These are phyloP conservation scores for Allacma fusca DNA, from an alignment of 2,888 invertebrate genomes.

Conservation along the genomic window DNA sequence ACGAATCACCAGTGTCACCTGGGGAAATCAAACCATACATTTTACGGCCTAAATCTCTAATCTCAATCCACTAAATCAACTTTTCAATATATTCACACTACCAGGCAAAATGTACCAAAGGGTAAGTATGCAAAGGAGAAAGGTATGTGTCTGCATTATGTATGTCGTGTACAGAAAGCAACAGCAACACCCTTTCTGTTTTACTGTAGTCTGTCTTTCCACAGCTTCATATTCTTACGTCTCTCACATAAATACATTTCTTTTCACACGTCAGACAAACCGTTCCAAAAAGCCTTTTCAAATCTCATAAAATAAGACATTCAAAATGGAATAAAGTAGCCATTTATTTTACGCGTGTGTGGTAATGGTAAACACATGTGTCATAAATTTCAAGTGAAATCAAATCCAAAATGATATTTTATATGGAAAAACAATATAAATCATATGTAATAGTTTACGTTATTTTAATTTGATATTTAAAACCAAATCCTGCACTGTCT, in stretches of 20 bases:
- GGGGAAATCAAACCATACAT: constrained; percentile 47
- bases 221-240: too few relatives aligned
- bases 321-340: background rate
- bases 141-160: too few relatives aligned
- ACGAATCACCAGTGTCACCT: constrained; percentile 83
- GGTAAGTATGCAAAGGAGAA: too few relatives aligned
- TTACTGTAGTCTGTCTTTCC: too few relatives aligned
- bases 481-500: too few relatives aligned
- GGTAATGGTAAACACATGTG: too few relatives aligned
- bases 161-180: too few relatives aligned
- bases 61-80: background rate
- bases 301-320: constrained; percentile 16
- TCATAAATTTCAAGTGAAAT: too few relatives aligned
- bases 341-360: background rate
- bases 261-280: background rate
- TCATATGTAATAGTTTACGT: too few relatives aligned
- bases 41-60: background rate
- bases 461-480: too few relatives aligned
- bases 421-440: background rate
- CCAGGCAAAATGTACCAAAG: background rate
- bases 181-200: too few relatives aligned
- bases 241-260: background rate
- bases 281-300: background rate
- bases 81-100: background rate
- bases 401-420: background rate